Evolutionary conservation across 1,140 invertebrate genomes (phyloP).

Genomic region (silkworm (Bombyx mori)): ASM3026992v2 NC_085118.1:1677001-1677500

Average conservation of each 20-base stretch:
- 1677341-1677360: conserved; percentile 5
- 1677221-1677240: conserved; percentile 17
- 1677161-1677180: not conserved
- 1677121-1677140: not conserved
- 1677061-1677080: not conserved
- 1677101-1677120: no score
- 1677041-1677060: not conserved
- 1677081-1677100: not conserved
- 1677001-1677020: not conserved
- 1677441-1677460: conserved; percentile 46
- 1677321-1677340: not conserved
- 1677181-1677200: not conserved
- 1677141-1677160: not conserved
- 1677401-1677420: conserved; percentile 41
- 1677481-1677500: conserved; percentile 23
- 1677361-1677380: conserved; percentile 14
- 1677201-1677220: conserved; percentile 2
- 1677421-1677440: conserved; percentile 46
- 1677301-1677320: no score
- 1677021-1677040: not conserved
- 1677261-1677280: no score
- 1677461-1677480: conserved; percentile 40
- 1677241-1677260: conserved; percentile 17
- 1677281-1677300: no score
- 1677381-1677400: conserved; percentile 20